Evolutionary conservation across 2,888 invertebrate species (phyloP), one percentile per base, ranked within the genome.

Genomic region (Rosalia funebris): DNA sequence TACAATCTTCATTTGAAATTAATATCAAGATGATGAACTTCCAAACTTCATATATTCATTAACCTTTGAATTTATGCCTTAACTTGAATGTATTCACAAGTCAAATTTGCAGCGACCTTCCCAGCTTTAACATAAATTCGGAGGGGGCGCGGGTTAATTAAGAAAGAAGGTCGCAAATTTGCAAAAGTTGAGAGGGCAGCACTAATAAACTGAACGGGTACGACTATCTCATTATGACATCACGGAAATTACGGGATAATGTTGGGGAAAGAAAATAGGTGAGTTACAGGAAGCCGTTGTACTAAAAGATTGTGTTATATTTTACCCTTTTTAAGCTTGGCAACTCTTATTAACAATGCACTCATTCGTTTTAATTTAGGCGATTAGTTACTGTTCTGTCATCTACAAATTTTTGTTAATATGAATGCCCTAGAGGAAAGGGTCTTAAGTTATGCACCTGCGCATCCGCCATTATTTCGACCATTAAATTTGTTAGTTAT

Each of bases 141-240:
- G 42, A 32, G 39, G 37, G 20, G 32, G 15, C 32, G 14, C 36
- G 19, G 48, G 50, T 44, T 57, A 65, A 66, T 66, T 66, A 63
- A 48, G 61, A 61, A 63, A 55, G 62, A 61, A 65, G 48, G 39
- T 60, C 45, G 56, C 34, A 48, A 62, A 53, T 57, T 48, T 53
- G 57, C 57, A 60, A 61, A 42, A 36, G 58, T 53, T 37, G 56
- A 56, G 57, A 56, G 60, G 57, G 31, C 50, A 46, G 32, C 60
- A 45, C 55, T 55, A 57, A 60, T 62, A 60, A 56, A 62, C 52
- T 55, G 58, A 55, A 58, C 63, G 62, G 65, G 57, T 60, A 53
- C 65, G 65, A 71, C 70, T 71, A 71, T 70, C 71, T 68, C 69
- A 69, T 71, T 70, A 73, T 71, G 73, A 73, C 71, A 70, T 66